phyloP scores from a whole-genome alignment of 2,113 vertebrate genomes.

The Cryptotis parvus region DNA sequence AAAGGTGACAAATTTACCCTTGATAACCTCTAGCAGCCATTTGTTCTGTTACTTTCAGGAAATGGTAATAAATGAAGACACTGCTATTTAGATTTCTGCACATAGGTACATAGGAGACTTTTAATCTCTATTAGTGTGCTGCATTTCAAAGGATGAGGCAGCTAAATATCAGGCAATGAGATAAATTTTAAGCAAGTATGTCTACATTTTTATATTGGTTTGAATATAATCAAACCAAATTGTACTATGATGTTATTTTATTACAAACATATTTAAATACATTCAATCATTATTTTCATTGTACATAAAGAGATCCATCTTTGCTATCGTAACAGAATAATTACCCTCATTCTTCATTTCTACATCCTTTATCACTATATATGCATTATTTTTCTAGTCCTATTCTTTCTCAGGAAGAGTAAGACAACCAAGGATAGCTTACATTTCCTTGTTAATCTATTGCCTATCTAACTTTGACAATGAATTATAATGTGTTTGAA shows the following conservation, averaged over 20 bases:
- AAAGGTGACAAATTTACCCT: constrained; percentile 44
- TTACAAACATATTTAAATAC: not conserved
- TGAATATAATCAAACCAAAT: not conserved
- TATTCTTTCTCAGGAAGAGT: not conserved
- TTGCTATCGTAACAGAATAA: not conserved
- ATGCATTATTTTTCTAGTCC: not conserved
- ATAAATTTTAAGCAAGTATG: not conserved
- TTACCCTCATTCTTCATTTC: not conserved
- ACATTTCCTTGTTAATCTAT: not conserved
- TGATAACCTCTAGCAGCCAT: constrained; percentile 51
- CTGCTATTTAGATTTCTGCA: constrained; percentile 29
- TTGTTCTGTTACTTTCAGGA: constrained; percentile 39
- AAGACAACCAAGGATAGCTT: not conserved
- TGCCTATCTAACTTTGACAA: too few species aligned
- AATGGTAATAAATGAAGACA: constrained; percentile 41
- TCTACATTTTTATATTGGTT: not conserved
- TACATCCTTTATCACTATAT: not conserved
- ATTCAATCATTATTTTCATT: constrained; percentile 9
- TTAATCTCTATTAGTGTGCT: not conserved
- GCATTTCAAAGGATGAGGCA: not conserved
- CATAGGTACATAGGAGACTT: not conserved
- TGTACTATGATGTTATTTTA: not conserved
- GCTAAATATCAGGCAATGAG: not conserved
- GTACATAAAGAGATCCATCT: not conserved
- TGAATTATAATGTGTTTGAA: too few species aligned